Conservation (phyloP, 2,113 vertebrate species). For the Tapirus terrestris region DNA sequence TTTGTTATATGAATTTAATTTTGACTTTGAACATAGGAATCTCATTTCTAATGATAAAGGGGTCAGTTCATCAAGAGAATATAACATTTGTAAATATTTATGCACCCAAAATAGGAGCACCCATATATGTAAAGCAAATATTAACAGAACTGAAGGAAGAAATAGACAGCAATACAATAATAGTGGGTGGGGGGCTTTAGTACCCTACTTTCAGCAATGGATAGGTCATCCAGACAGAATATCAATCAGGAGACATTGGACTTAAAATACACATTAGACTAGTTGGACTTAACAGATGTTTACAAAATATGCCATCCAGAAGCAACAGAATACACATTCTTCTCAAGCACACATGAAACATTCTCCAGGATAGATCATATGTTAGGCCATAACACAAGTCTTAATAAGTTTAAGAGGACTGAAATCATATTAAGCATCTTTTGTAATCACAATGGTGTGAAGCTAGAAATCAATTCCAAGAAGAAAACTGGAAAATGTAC, state of each 20-base stretch:
- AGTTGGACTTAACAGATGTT: not conserved
- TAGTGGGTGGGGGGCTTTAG: not conserved
- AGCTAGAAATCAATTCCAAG: not conserved
- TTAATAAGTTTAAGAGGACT: not conserved
- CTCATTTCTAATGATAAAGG: not conserved
- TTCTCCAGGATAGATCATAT: not conserved
- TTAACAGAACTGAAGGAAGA: not conserved
- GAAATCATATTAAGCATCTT: not conserved
- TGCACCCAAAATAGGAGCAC: not conserved
- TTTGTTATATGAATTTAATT: slow-evolving; percentile 1
- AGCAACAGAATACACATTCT: not conserved
- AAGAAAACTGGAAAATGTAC: not conserved
- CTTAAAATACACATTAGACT: not conserved
- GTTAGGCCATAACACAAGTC: not conserved
- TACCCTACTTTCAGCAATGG: not conserved
- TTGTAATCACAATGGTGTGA: not conserved
- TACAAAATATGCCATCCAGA: not conserved
- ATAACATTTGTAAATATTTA: slow-evolving; percentile 26
- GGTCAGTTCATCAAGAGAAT: not conserved
- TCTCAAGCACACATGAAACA: not conserved
- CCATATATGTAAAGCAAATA: not conserved
- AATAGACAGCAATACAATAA: not conserved
- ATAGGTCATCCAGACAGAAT: not conserved
- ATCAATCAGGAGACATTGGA: not conserved
- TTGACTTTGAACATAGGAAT: not conserved